These are phyloP conservation scores for Syrmaticus mikado DNA, from an alignment of 2,113 vertebrate species.

Conservation along the genomic window DNA sequence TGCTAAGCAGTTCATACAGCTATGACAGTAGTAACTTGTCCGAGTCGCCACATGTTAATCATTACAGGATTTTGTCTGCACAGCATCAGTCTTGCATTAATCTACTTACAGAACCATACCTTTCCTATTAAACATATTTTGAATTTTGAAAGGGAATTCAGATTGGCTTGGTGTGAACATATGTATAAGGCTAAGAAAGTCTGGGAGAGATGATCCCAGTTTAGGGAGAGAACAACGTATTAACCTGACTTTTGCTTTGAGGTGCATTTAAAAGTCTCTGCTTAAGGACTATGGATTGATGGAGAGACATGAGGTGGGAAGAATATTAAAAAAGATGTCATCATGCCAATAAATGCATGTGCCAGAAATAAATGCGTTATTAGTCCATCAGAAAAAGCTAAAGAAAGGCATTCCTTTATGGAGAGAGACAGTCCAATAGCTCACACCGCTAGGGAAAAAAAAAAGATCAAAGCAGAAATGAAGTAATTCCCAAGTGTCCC, in stretches of 20 bases:
- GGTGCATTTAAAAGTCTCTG: not conserved
- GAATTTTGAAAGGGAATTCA: constrained; percentile 46
- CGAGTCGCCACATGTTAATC: constrained; percentile 56
- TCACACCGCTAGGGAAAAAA: constrained; percentile 13
- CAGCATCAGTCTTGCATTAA: constrained; percentile 54
- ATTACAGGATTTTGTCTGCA: constrained; percentile 56
- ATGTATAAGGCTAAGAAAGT: not conserved
- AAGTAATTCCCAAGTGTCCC: not conserved
- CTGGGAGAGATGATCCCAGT: not conserved
- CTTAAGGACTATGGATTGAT: constrained; percentile 15
- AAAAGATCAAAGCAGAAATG: constrained; percentile 15
- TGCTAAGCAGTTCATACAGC: not conserved
- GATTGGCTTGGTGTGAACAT: constrained; percentile 17
- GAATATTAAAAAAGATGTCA: constrained; percentile 47
- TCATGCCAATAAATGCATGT: constrained; percentile 10
- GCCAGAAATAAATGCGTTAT: constrained; percentile 12
- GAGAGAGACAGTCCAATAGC: not conserved
- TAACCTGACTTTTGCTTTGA: not conserved
- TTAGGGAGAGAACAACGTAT: not conserved
- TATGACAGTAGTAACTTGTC: not conserved
- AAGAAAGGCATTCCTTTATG: not conserved
- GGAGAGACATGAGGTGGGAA: constrained; percentile 5
- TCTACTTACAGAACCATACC: constrained; percentile 65
- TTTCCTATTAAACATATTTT: constrained; percentile 61
- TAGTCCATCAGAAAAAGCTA: not conserved